Percentiles rank a stretch among this genome's conserved stretches.
These are phyloP conservation scores for Dendrolimus kikuchii DNA, from an alignment of 1,140 invertebrate genomes.

Conservation along the genomic window DNA sequence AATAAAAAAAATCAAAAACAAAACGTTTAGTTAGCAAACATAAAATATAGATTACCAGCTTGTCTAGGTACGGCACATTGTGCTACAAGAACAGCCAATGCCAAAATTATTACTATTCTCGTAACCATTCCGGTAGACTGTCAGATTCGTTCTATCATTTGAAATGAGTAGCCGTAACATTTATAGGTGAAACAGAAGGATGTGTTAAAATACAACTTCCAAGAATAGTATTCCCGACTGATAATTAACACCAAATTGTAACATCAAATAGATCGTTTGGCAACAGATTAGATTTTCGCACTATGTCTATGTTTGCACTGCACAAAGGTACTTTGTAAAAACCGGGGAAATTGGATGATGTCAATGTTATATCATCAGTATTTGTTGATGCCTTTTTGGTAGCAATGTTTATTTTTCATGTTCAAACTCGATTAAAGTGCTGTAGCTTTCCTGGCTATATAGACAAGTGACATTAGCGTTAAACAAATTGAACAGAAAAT, in stretches of 20 bases:
- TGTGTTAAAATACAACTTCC: conserved; percentile 25
- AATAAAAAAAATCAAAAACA: conserved; percentile 1
- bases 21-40: neutral
- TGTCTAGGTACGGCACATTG: conserved; percentile 7
- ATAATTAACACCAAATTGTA: conserved; percentile 19
- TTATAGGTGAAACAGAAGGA: conserved; percentile 21
- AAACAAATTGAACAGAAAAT: too few species aligned
- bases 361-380: neutral
- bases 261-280: conserved; percentile 15
- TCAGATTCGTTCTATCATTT: conserved; percentile 18
- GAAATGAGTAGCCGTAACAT: conserved; percentile 9
- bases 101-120: conserved; percentile 17
- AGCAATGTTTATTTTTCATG: too few species aligned
- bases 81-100: conserved; percentile 14
- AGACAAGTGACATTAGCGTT: too few species aligned
- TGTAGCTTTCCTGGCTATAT: too few species aligned
- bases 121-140: conserved; percentile 17
- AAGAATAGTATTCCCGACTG: conserved; percentile 28
- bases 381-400: conserved; percentile 2
- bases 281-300: conserved; percentile 22
- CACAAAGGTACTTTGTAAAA: conserved; percentile 14
- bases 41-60: conserved; percentile 1
- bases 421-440: too few species aligned
- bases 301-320: conserved; percentile 12
- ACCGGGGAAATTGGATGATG: conserved; percentile 7